Percentiles rank a stretch among this genome's conserved stretches.
These are phyloP conservation scores for Hydractinia echinata DNA, from an alignment of 30 jellyfish, hydroid and myxozoan genomes.

Conservation along the genomic window DNA sequence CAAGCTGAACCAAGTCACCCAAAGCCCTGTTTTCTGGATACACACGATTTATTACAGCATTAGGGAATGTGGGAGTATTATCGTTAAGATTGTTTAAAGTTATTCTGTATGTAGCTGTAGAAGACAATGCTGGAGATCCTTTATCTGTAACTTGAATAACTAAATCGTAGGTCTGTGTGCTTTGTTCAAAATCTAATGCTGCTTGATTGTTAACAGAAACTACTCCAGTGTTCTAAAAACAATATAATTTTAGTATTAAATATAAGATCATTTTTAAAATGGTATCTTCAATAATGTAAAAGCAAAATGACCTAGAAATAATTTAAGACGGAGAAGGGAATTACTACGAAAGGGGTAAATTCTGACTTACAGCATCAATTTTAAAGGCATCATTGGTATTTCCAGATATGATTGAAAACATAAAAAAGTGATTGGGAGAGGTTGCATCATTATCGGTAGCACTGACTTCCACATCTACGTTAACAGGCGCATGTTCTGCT, in stretches of 20 bases:
- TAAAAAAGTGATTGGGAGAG: neutral
- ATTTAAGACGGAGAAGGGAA: too few species aligned
- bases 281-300: too few species aligned
- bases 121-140: constrained; percentile 44
- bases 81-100: constrained; percentile 67
- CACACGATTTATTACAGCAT: constrained; percentile 49
- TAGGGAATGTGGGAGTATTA: constrained; percentile 62
- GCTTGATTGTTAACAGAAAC: constrained; percentile 15
- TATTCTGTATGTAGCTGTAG: constrained; percentile 23
- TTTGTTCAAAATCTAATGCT: constrained; percentile 22
- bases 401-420: constrained; percentile 12
- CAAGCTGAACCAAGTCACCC: constrained; percentile 1
- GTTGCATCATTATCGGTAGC: constrained; percentile 10
- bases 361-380: constrained; percentile 2
- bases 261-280: too few species aligned
- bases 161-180: constrained; percentile 23
- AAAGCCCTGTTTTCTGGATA: constrained; percentile 18
- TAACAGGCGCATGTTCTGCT: neutral
- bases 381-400: constrained; percentile 8
- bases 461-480: neutral
- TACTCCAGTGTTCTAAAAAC: neutral
- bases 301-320: too few species aligned
- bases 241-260: neutral
- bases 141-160: constrained; percentile 63
- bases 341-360: too few species aligned